Evolutionary conservation across 1,140 invertebrate genomes (phyloP).

Genomic region (Trichogramma pretiosum): DNA sequence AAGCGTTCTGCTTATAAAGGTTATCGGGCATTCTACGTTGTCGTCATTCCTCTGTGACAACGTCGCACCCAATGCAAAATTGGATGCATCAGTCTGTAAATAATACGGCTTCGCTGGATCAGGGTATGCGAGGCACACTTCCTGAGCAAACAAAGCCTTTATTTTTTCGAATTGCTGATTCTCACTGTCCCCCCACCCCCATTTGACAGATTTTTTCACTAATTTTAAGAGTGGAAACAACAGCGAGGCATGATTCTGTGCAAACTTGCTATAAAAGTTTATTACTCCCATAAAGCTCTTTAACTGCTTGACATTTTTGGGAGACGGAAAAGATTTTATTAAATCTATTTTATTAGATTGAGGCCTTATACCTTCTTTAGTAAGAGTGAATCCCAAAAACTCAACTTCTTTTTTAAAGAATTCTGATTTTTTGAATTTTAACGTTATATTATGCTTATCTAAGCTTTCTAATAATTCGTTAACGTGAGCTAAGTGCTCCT

Average conservation of each 20-base stretch:
- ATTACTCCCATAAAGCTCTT: too few relatives aligned
- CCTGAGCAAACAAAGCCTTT: too few relatives aligned
- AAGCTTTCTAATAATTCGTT: neutral
- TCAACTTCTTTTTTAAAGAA: neutral
- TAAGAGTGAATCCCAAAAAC: neutral
- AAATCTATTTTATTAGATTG: neutral
- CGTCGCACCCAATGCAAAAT: too few relatives aligned
- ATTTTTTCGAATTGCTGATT: too few relatives aligned
- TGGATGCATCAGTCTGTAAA: too few relatives aligned
- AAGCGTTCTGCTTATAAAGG: neutral
- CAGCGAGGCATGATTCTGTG: too few relatives aligned
- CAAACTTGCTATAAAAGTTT: slow-evolving; percentile 1
- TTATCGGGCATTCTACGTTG: neutral
- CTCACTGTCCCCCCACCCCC: too few relatives aligned
- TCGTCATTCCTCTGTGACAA: neutral
- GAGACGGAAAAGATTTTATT: neutral
- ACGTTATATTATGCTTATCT: neutral
- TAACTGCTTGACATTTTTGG: too few relatives aligned
- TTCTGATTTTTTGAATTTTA: neutral
- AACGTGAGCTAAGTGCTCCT: neutral
- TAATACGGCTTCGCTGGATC: too few relatives aligned
- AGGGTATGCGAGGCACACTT: too few relatives aligned
- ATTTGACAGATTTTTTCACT: too few relatives aligned
- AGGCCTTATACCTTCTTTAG: neutral
- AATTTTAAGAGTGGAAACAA: too few relatives aligned